Evolutionary conservation across 2,888 invertebrate genomes (phyloP), one percentile per base, ranked within the genome.

Genomic region (Cheilosia impressa): DNA sequence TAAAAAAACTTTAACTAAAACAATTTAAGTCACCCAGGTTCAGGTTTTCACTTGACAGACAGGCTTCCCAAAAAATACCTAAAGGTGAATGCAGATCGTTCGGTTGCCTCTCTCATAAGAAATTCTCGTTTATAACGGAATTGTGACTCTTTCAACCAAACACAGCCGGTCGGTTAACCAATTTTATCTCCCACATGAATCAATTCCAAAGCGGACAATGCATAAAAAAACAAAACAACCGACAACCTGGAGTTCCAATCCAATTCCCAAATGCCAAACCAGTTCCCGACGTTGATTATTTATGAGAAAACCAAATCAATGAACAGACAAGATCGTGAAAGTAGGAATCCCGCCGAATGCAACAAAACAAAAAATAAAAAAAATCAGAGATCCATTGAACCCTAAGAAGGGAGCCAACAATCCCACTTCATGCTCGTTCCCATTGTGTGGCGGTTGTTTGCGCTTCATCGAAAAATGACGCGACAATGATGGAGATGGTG

Each of bases 71-170:
- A 22, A 50, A 22, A 24, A 52, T 52, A 50, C 50, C 19, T 50
- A 13, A 19, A 50, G 19, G 50, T 24, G 2, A 19, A 24, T 50
- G 13, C 15, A 22, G 13, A 24, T 52, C 0, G 24, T 9, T 22
- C 0, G n/a, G n/a, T n/a, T n/a, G n/a, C 1, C 9, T 31, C 9
- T 2, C 31, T 31, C 2, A 7, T 5, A 45, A 5, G n/a, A 45
- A 45, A 22, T 24, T 52, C 22, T 52, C 24, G 19, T 52, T 6
- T 22, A 19, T 58, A 58, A 58, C 58, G 58, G 58, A 58, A 58
- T 38, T 10, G 15, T 22, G 19, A 58, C 41, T 58, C 19, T 19
- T 9, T 34, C 9, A 58, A 38, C 34, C 1, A 34, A 34, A 9
- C 10, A 58, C 17, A 34, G 17, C 57, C 17, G 19, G 7, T 58